Conservation (phyloP, 2,113 vertebrate species). For the Melanerpes formicivorus region DNA sequence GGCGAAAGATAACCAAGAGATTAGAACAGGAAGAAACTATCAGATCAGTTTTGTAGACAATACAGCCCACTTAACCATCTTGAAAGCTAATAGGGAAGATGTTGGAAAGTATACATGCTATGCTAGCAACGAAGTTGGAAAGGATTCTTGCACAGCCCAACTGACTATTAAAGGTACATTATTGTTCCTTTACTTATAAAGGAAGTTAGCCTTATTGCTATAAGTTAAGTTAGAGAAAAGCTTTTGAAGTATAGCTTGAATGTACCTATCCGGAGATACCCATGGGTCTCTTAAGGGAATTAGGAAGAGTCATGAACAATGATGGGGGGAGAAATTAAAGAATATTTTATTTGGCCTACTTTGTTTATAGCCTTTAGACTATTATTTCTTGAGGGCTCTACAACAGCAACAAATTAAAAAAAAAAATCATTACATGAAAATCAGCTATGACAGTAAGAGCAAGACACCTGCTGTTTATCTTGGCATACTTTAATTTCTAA, state of each 20-base stretch:
- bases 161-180: slow-evolving; percentile 90
- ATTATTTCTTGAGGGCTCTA: not conserved
- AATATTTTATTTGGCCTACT: not conserved
- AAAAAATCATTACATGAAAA: not conserved
- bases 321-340: not conserved
- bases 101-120: slow-evolving; percentile 89
- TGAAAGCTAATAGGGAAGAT: slow-evolving; percentile 88
- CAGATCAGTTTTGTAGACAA: slow-evolving; percentile 90
- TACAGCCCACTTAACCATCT: slow-evolving; percentile 83
- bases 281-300: not conserved
- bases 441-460: not conserved
- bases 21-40: slow-evolving; percentile 90
- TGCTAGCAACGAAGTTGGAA: slow-evolving; percentile 91
- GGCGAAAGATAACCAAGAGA: slow-evolving; percentile 94
- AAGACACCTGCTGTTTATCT: not conserved
- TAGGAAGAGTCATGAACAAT: not conserved
- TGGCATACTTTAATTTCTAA: not conserved
- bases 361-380: not conserved
- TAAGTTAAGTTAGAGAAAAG: not conserved
- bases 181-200: not conserved
- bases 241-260: not conserved
- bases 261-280: not conserved
- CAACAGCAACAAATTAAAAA: not conserved
- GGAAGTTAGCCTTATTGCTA: not conserved
- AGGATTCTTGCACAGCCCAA: slow-evolving; percentile 88